Conservation (phyloP, 2,888 invertebrate genomes). For the Digitonthophagus gazella region DNA sequence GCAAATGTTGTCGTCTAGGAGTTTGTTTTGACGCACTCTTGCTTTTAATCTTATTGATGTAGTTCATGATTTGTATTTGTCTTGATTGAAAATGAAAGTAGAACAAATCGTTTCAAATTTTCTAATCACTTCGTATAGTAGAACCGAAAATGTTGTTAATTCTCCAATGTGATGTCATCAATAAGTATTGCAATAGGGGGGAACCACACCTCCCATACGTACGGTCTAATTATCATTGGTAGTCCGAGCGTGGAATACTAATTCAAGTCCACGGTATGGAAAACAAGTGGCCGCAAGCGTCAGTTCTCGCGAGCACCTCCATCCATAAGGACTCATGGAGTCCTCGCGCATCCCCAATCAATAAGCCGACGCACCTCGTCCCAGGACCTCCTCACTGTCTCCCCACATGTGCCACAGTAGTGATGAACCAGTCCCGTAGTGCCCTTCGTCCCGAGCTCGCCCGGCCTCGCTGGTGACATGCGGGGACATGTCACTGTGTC, state of each 20-base stretch:
- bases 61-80: too few species aligned
- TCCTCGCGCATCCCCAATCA: constrained; percentile 40
- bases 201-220: background rate
- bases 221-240: background rate
- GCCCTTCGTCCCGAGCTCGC: constrained; percentile 39
- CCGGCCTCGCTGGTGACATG: constrained; percentile 44
- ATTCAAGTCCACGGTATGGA: background rate
- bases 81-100: too few species aligned
- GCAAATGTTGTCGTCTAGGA: too few species aligned
- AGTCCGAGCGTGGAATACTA: background rate
- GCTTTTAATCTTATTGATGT: too few species aligned
- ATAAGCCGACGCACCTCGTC: constrained; percentile 45
- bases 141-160: background rate
- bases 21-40: too few species aligned
- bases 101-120: too few species aligned
- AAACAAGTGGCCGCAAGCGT: background rate
- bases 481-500: constrained; percentile 46
- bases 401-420: constrained; percentile 34
- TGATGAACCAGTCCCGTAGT: constrained; percentile 33
- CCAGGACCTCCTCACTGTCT: constrained; percentile 12
- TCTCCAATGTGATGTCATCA: background rate
- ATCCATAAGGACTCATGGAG: constrained; percentile 1
- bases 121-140: background rate
- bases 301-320: background rate
- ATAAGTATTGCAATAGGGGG: background rate